Conservation (phyloP, 1,140 invertebrate genomes). For the Zaprionus taronus region DNA sequence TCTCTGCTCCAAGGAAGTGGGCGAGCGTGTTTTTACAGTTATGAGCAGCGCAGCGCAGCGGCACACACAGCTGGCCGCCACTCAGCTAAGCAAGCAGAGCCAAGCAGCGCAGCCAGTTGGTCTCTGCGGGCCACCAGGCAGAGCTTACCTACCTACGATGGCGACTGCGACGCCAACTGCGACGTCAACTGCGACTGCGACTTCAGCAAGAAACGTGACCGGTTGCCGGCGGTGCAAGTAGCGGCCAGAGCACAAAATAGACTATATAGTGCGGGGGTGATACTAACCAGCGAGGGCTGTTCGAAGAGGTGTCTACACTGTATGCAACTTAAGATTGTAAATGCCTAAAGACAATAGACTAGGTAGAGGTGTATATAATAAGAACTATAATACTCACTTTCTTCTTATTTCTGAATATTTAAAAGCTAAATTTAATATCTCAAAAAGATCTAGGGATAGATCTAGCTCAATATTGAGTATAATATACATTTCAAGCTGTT, state of each 20-base stretch:
- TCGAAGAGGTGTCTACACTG: neutral
- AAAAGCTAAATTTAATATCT: neutral
- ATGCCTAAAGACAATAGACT: too few species aligned
- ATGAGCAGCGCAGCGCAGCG: slow-evolving; percentile 38
- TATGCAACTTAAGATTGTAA: neutral
- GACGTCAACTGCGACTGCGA: slow-evolving; percentile 29
- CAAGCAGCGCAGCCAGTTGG: slow-evolving; percentile 25
- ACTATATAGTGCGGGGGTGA: slow-evolving; percentile 43
- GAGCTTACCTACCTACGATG: slow-evolving; percentile 13
- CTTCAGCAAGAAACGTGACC: slow-evolving; percentile 64
- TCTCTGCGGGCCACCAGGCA: slow-evolving; percentile 35
- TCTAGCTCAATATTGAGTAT: too few species aligned
- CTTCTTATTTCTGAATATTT: too few species aligned
- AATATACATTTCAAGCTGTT: neutral
- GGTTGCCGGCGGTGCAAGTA: slow-evolving; percentile 61
- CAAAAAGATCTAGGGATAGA: too few species aligned
- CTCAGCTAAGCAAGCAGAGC: slow-evolving; percentile 32
- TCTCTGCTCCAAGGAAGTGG: slow-evolving; percentile 64
- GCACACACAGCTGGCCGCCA: slow-evolving; percentile 62
- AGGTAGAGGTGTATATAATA: too few species aligned
- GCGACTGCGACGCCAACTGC: slow-evolving; percentile 16
- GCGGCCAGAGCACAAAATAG: slow-evolving; percentile 44
- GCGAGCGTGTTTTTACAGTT: slow-evolving; percentile 82
- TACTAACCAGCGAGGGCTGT: slow-evolving; percentile 22
- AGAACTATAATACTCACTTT: too few species aligned